These are phyloP conservation scores for Alviniconcha strummeri DNA, from an alignment of 2,888 invertebrate genomes.

Conservation along the genomic window DNA sequence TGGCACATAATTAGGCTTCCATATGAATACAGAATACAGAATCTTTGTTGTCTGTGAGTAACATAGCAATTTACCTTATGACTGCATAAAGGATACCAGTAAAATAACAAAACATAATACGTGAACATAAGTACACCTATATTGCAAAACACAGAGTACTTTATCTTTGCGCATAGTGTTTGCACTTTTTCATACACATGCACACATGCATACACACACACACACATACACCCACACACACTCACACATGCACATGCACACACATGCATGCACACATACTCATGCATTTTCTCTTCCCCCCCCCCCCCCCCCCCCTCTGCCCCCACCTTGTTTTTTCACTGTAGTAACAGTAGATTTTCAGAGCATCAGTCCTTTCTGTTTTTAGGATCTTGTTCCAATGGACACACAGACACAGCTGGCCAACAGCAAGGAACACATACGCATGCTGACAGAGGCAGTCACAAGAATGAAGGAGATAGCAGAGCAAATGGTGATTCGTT, in stretches of 20 bases:
- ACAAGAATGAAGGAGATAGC: constrained; percentile 69
- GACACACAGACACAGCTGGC: constrained; percentile 72
- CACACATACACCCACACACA: background rate
- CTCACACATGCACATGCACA: background rate
- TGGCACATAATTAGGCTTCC: no score
- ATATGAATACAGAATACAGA: no score
- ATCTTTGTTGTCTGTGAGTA: no score
- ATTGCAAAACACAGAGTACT: no score
- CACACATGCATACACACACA: background rate
- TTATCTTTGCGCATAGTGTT: no score
- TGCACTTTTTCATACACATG: background rate
- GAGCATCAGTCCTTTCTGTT: background rate
- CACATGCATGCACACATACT: no score
- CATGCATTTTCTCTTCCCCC: background rate
- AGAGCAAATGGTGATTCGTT: constrained; percentile 69
- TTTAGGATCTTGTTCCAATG: constrained; percentile 72
- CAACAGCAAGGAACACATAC: constrained; percentile 70
- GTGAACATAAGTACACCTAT: no score
- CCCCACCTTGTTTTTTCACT: background rate
- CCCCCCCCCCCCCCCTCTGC: background rate
- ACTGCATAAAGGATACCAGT: no score
- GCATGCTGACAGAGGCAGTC: constrained; percentile 64
- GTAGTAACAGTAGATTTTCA: no score
- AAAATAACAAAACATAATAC: no score
- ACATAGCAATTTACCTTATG: no score